Evolutionary conservation across 1,140 invertebrate genomes (phyloP).

Genomic region (Kradibia gibbosae): DNA sequence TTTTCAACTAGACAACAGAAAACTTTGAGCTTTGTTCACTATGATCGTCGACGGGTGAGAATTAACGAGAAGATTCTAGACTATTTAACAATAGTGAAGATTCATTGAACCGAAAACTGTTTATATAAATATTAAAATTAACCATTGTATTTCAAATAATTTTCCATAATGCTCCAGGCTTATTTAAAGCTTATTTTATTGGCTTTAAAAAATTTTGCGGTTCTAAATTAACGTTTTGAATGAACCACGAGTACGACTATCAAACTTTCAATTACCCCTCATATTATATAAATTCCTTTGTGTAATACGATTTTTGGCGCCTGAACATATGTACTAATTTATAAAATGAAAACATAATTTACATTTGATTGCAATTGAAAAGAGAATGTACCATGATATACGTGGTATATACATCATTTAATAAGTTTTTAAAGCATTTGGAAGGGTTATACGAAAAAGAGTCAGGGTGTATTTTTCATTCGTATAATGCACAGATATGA

Average conservation of each 20-base stretch:
- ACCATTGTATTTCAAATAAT: conserved; percentile 62
- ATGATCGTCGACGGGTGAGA: conserved; percentile 44
- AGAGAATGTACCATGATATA: too few relatives aligned
- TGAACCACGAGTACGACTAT: conserved; percentile 44
- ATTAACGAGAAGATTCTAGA: neutral
- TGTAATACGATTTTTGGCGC: neutral
- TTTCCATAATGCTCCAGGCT: conserved; percentile 54
- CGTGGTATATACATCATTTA: too few relatives aligned
- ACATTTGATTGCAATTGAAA: neutral
- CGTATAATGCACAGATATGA: too few relatives aligned
- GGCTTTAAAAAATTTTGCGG: too few relatives aligned
- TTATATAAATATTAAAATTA: conserved; percentile 67
- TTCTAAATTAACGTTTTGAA: conserved; percentile 56
- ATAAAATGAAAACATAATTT: too few relatives aligned
- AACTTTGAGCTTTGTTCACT: conserved; percentile 39
- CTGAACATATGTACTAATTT: too few relatives aligned
- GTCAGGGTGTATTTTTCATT: too few relatives aligned
- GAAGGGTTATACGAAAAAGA: too few relatives aligned
- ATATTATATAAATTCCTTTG: neutral
- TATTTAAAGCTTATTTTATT: too few relatives aligned
- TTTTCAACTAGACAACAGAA: conserved; percentile 36
- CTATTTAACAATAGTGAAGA: conserved; percentile 39
- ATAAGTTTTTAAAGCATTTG: too few relatives aligned
- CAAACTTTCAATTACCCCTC: neutral
- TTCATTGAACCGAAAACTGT: conserved; percentile 61